Conservation (phyloP, 2,888 invertebrate genomes). For the Nephrotoma flavescens region DNA sequence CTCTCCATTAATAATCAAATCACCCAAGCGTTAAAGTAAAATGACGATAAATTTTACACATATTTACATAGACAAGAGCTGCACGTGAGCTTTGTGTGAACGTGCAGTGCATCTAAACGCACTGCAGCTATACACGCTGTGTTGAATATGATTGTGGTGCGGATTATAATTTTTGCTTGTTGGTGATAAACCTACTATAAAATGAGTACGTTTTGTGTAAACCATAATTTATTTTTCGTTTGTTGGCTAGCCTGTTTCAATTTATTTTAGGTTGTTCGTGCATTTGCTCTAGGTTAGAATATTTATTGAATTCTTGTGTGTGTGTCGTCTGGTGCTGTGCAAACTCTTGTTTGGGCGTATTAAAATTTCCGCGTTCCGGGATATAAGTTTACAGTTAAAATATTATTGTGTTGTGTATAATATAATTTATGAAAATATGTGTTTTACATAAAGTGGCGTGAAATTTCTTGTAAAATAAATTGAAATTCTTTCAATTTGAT, state of each 20-base stretch:
- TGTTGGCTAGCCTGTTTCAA: background rate
- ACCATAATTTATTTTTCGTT: background rate
- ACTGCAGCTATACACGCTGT: too few relatives aligned
- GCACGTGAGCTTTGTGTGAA: too few relatives aligned
- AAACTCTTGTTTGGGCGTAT: background rate
- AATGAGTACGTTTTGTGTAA: background rate
- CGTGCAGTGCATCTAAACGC: too few relatives aligned
- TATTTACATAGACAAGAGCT: too few relatives aligned
- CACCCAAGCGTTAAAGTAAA: too few relatives aligned
- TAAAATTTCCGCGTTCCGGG: background rate
- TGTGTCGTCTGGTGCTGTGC: background rate
- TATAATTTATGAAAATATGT: background rate
- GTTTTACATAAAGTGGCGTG: background rate
- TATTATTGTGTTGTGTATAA: background rate
- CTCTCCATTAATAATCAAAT: too few relatives aligned
- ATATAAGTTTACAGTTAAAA: background rate
- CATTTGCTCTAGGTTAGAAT: background rate
- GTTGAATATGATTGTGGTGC: too few relatives aligned
- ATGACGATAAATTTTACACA: too few relatives aligned
- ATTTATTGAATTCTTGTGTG: background rate
- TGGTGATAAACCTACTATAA: background rate
- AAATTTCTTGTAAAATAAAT: background rate
- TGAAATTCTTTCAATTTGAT: background rate
- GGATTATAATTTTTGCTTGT: too few relatives aligned
- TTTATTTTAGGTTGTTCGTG: background rate